A percentile compares a stretch with the other conserved stretches of the same genome.
Conservation (phyloP, 2,888 invertebrate genomes). For the Drosophila mulleri region DNA sequence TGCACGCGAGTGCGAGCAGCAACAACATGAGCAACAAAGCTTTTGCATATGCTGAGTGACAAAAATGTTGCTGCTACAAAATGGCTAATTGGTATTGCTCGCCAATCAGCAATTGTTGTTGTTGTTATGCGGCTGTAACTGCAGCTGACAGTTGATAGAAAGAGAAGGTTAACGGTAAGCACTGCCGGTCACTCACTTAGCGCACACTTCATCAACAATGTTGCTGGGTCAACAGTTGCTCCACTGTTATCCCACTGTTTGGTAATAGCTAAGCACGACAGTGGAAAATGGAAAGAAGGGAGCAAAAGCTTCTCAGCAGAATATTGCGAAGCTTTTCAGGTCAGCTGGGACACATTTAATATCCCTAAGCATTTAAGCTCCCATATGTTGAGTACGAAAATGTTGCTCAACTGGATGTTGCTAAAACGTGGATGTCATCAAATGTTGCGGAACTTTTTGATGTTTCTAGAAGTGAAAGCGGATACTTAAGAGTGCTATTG, state of each 20-base stretch:
- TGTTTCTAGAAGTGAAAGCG: background rate
- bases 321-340: background rate
- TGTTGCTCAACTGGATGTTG: background rate
- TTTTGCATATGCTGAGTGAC: slow-evolving; percentile 65
- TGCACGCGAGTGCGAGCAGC: slow-evolving; percentile 58
- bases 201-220: slow-evolving; percentile 34
- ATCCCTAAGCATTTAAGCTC: background rate
- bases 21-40: slow-evolving; percentile 28
- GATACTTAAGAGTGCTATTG: background rate
- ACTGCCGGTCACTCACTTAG: slow-evolving; percentile 30
- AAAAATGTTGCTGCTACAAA: slow-evolving; percentile 79
- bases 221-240: slow-evolving; percentile 16
- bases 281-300: background rate
- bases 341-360: no score
- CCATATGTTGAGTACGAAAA: background rate
- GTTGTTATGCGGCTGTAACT: no score
- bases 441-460: background rate
- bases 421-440: background rate
- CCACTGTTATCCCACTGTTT: background rate
- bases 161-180: slow-evolving; percentile 48
- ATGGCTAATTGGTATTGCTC: slow-evolving; percentile 78
- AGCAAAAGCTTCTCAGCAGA: background rate
- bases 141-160: slow-evolving; percentile 37
- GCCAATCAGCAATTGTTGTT: slow-evolving; percentile 66
- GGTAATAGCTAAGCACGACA: no score